phyloP scores from a whole-genome alignment of 2,113 vertebrate genomes.

The Elephas maximus region DNA sequence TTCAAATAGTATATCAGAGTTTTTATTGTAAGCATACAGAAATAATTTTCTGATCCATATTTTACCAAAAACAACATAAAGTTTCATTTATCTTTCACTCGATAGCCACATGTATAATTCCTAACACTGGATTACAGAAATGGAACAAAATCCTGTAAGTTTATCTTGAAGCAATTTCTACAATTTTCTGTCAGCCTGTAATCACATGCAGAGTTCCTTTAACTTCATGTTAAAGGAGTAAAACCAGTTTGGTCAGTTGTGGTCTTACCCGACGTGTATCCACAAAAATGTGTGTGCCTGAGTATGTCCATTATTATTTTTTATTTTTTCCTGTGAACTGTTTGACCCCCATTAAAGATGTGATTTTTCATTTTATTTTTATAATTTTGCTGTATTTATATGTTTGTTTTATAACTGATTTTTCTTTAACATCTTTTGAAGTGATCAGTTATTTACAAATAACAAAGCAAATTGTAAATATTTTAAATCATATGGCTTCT shows the following conservation, averaged over 20 bases:
- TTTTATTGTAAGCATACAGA: not conserved
- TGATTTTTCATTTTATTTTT: not conserved
- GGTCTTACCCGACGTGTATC: not conserved
- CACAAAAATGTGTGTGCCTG: not conserved
- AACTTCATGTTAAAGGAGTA: not conserved
- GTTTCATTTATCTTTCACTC: not conserved
- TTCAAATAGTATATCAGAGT: not conserved
- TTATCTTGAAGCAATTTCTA: not conserved
- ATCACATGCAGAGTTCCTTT: not conserved
- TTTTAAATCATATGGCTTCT: not conserved
- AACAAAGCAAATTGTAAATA: not conserved
- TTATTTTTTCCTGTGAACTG: not conserved
- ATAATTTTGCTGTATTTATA: not conserved
- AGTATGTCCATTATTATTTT: not conserved
- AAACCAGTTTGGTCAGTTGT: not conserved
- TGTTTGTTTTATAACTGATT: not conserved
- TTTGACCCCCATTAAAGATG: not conserved
- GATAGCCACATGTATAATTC: not conserved
- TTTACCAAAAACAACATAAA: constrained; percentile 2
- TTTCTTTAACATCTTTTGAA: not conserved
- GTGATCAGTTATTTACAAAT: constrained; percentile 8
- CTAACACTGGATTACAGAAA: not conserved
- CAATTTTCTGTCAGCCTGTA: not conserved
- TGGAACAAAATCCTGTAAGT: not conserved
- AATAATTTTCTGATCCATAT: not conserved